Evolutionary conservation across 2,797 vertebrate species (phyloP).

Genomic region (Syndactyla subalaris): DNA sequence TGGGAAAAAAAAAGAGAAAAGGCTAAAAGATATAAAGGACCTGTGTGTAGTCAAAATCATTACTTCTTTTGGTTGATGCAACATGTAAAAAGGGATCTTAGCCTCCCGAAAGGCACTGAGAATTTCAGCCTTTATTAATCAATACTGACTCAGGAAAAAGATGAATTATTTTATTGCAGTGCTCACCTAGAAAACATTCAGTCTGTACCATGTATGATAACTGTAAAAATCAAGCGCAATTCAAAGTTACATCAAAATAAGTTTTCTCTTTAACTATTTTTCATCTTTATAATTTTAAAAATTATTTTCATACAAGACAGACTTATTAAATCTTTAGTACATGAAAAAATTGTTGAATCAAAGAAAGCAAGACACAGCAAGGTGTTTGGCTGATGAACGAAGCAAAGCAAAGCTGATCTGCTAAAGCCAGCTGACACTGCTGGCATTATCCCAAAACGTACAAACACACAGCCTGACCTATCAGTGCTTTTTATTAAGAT

Average conservation of each 20-base stretch:
- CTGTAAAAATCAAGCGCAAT: background rate
- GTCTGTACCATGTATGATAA: background rate
- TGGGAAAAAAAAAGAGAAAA: background rate
- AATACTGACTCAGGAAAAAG: background rate
- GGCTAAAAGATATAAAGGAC: background rate
- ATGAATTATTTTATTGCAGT: background rate
- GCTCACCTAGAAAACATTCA: background rate
- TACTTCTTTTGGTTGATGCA: background rate
- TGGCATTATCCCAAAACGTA: constrained; percentile 16
- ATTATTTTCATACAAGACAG: background rate
- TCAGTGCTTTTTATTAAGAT: constrained; percentile 36
- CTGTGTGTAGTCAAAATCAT: background rate
- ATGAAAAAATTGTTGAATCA: background rate
- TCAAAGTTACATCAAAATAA: background rate
- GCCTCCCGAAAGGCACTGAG: background rate
- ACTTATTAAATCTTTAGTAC: background rate
- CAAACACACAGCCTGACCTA: constrained; percentile 26
- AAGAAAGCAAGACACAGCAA: background rate
- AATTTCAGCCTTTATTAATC: background rate
- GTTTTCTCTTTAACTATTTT: background rate
- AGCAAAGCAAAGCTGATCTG: background rate
- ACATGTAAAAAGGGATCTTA: background rate
- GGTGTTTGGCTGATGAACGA: constrained; percentile 4
- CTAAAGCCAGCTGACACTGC: constrained; percentile 7
- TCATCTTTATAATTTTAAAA: background rate